phyloP scores from a whole-genome alignment of 2,888 invertebrate genomes.

The Serrognathus titanus region DNA sequence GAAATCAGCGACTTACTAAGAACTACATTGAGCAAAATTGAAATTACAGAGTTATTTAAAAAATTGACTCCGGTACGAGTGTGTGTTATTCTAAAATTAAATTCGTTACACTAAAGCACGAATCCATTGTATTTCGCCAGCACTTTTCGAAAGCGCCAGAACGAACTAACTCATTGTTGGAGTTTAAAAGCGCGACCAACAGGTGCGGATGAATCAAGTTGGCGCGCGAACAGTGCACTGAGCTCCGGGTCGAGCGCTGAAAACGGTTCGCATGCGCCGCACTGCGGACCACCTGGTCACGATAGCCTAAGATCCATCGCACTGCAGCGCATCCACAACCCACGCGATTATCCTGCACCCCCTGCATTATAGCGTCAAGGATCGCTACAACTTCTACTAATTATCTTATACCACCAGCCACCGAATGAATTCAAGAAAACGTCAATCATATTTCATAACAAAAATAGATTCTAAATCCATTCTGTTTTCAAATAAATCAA shows the following conservation, averaged over 20 bases:
- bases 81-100: not conserved
- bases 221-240: conserved; percentile 35
- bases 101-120: conserved; percentile 14
- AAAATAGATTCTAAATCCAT: too few relatives aligned
- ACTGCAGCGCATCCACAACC: conserved; percentile 36
- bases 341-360: conserved; percentile 27
- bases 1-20: conserved; percentile 22
- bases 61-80: conserved; percentile 25
- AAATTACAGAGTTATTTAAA: conserved; percentile 22
- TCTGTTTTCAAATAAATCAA: too few relatives aligned
- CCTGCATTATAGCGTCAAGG: conserved; percentile 7
- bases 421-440: not conserved
- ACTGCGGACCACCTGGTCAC: conserved; percentile 45
- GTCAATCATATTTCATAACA: too few relatives aligned
- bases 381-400: not conserved
- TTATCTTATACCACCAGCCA: not conserved
- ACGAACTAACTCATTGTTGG: conserved; percentile 9
- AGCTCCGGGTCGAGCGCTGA: conserved; percentile 30
- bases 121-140: conserved; percentile 11
- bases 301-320: conserved; percentile 34
- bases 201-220: conserved; percentile 30
- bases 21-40: conserved; percentile 40
- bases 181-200: conserved; percentile 23
- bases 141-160: not conserved
- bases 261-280: conserved; percentile 39